Base-by-base conservation (phyloP, 2,797 vertebrate species). In the Pseudochirops corinnae region DNA sequence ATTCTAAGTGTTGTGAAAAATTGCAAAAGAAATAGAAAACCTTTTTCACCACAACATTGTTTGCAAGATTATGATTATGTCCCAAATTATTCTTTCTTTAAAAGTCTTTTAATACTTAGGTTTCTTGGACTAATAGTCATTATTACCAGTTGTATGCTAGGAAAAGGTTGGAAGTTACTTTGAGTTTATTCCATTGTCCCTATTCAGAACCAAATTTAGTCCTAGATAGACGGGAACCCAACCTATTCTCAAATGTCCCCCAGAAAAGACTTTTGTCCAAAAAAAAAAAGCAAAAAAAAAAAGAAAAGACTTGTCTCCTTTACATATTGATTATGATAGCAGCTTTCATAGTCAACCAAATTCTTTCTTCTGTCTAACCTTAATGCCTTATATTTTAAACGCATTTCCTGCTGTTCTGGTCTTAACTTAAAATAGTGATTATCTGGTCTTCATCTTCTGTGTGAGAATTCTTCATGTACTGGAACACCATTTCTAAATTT, bases 221-320 rank as follows among this genome's bases (percentile, higher is more conserved):
- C 31, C 87, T 96, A 95, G 39, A 33, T 91, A 96, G 93, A 97
- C 39, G n/a, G 92, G 91, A 93, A 55, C 39, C 52, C 53, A 91
- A 29, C 55, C 94, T 94, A 57, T n/a, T 95, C 46, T 92, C 52
- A 96, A 39, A 92, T 67, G 90, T 92, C 93, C 9, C 91, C 52
- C 26, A 97, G 90, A 39, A 96, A 96, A 95, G 91, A 62, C 93
- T 92, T 56, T 0, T 93, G 62, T 94, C 95, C 46, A 1, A 46
- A 46, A 46, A 46, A 46, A 46, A 46, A 46, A 46, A 46, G 46
- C 46, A 46, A 46, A 46, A 46, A 4, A 52, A 52, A 52, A 52
- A 52, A 97, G 74, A 39, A 96, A 96, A 95, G 91, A 62, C 93
- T 92, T 93, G 62, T 94, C 95, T 94, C 94, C 31, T 97, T 0